These are phyloP conservation scores for Linepithema humile DNA, from an alignment of 1,140 invertebrate species.

Conservation along the genomic window DNA sequence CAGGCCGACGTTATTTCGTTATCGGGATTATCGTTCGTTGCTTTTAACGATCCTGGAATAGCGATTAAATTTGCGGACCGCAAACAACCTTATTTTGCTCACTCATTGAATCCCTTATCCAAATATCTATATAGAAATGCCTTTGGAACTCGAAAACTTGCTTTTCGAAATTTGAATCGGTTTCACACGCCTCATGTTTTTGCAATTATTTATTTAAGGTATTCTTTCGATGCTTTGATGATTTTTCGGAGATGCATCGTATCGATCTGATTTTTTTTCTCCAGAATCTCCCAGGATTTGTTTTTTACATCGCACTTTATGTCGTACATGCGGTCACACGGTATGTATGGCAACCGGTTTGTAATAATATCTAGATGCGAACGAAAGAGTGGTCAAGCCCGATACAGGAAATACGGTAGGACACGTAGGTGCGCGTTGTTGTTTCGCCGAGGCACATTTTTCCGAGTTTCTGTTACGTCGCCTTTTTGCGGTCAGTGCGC, in stretches of 20 bases:
- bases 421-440: not conserved
- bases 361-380: slow-evolving; percentile 65
- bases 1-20: slow-evolving; percentile 24
- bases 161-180: too few relatives aligned
- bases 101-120: too few relatives aligned
- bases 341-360: slow-evolving; percentile 77
- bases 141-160: too few relatives aligned
- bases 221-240: too few relatives aligned
- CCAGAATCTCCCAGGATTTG: not conserved
- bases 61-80: too few relatives aligned
- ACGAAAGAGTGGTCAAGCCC: slow-evolving; percentile 48
- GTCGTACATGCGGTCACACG: slow-evolving; percentile 61
- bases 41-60: not conserved
- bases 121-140: too few relatives aligned
- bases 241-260: too few relatives aligned
- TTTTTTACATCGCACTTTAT: slow-evolving; percentile 21
- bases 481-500: slow-evolving; percentile 12
- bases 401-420: slow-evolving; percentile 39
- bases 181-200: too few relatives aligned
- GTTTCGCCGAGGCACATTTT: not conserved
- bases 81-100: too few relatives aligned
- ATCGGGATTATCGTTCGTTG: slow-evolving; percentile 1
- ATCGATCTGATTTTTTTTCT: too few relatives aligned
- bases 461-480: slow-evolving; percentile 9
- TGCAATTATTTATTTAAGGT: too few relatives aligned